These are phyloP conservation scores for Scolopax mira DNA, from an alignment of 2,113 vertebrate species.

Conservation along the genomic window DNA sequence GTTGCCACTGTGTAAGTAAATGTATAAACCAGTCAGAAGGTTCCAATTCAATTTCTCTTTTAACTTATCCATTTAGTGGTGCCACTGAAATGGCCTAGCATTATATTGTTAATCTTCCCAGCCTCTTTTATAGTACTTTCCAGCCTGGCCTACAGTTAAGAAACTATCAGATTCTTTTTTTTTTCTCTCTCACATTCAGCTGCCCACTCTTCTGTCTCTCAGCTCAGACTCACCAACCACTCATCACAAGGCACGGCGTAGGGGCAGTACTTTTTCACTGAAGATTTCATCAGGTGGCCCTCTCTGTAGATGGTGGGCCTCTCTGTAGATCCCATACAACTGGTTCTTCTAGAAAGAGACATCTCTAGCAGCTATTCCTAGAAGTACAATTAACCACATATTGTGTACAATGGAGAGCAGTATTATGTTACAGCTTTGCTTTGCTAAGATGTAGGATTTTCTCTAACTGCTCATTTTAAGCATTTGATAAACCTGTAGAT, in stretches of 20 bases:
- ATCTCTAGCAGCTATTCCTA: not conserved
- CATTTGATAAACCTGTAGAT: constrained; percentile 39
- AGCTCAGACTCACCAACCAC: constrained; percentile 11
- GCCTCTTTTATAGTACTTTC: not conserved
- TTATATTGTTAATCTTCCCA: not conserved
- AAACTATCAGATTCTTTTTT: not conserved
- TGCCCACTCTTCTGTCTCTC: constrained; percentile 43
- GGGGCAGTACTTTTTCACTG: not conserved
- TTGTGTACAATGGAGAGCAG: not conserved
- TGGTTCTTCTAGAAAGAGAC: not conserved
- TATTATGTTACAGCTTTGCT: constrained; percentile 3
- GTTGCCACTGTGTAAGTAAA: not conserved
- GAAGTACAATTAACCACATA: not conserved
- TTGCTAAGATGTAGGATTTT: not conserved
- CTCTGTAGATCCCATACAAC: not conserved
- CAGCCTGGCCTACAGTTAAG: not conserved
- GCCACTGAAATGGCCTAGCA: not conserved
- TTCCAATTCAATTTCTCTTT: not conserved
- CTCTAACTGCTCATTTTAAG: not conserved
- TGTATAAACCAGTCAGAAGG: not conserved
- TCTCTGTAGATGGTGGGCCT: not conserved
- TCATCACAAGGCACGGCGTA: not conserved
- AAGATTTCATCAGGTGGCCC: not conserved
- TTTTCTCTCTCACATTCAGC: constrained; percentile 47
- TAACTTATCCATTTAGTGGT: not conserved